Evolutionary conservation across 2,113 vertebrate species (phyloP), one percentile per base, ranked within the genome.

Genomic region (Willisornis vidua): DNA sequence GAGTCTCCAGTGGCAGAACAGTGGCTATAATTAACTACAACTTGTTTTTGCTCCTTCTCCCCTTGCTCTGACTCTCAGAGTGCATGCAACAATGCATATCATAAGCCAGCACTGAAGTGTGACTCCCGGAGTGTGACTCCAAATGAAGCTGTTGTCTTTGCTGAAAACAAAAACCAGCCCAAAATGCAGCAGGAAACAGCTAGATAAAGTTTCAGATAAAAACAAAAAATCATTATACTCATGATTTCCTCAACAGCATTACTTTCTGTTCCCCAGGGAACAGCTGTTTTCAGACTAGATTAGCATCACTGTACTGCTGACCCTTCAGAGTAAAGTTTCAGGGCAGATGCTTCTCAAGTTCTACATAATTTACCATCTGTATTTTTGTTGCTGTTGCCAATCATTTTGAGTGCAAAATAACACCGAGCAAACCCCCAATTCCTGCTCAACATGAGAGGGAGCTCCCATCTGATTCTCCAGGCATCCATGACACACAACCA

Each of bases 21-120:
- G 51, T 41, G 57, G 59, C 46, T 90, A 24, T 79, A 93, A 96
- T 95, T 91, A 93, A 85, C 74, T 75, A 85, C 37, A 74, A 59
- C 28, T 29, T 54, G 28, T 19, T 90, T 85, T 80, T 46, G 26
- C 43, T 89, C 45, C n/a, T 79, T 49, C 46, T 72, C 11, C 12
- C 33, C 39, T 67, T 0, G 0, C 17, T 75, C 33, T 52, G 26
- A 48, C 19, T 75, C 35, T 52, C 29, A 48, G 59, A 41, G 20
- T 65, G 28, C 63, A 85, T 1, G 6, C n/a, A 68, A 65, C 23
- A 57, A 58, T 1, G 8, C 16, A 10, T 31, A 45, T 48, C 5
- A 2, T 23, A 91, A 52, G 48, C 5, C 20, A n/a, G 37, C 72
- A 41, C 31, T 33, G 55, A 75, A 37, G 26, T 26, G 58, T 65